Conservation (phyloP, 2,113 vertebrate genomes). For the Equus quagga region DNA sequence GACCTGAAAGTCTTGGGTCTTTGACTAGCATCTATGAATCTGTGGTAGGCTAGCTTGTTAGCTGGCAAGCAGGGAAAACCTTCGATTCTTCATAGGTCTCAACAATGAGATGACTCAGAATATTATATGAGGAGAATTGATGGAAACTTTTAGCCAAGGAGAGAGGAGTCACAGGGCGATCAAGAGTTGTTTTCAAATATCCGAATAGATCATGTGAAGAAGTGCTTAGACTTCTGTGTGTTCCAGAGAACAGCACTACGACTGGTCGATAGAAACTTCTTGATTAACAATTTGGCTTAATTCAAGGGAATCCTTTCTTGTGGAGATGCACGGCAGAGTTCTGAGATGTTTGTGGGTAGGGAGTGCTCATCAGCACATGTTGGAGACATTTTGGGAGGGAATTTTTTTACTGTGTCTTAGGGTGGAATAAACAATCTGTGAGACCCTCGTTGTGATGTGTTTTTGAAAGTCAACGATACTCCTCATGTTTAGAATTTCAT, state of each 20-base stretch:
- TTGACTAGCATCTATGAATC: not conserved
- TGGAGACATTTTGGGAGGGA: not conserved
- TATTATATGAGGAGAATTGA: not conserved
- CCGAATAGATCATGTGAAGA: not conserved
- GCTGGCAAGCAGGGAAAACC: not conserved
- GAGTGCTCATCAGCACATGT: not conserved
- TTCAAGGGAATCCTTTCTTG: not conserved
- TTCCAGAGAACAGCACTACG: not conserved
- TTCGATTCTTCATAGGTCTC: not conserved
- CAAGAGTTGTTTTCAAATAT: not conserved
- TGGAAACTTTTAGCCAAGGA: not conserved
- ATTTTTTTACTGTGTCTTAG: not conserved
- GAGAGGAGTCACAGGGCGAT: not conserved
- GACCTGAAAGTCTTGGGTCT: not conserved
- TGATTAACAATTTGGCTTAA: not conserved
- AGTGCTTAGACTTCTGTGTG: not conserved
- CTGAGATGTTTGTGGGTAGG: not conserved
- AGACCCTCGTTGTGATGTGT: not conserved
- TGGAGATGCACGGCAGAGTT: not conserved
- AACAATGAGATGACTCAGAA: not conserved
- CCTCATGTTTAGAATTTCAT: conserved; percentile 3
- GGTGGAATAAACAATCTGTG: not conserved
- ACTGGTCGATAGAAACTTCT: not conserved
- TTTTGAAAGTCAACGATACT: not conserved
- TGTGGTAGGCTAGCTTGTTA: not conserved